Conservation (phyloP, 2,113 vertebrate species). For the Henicopernis longicauda region DNA sequence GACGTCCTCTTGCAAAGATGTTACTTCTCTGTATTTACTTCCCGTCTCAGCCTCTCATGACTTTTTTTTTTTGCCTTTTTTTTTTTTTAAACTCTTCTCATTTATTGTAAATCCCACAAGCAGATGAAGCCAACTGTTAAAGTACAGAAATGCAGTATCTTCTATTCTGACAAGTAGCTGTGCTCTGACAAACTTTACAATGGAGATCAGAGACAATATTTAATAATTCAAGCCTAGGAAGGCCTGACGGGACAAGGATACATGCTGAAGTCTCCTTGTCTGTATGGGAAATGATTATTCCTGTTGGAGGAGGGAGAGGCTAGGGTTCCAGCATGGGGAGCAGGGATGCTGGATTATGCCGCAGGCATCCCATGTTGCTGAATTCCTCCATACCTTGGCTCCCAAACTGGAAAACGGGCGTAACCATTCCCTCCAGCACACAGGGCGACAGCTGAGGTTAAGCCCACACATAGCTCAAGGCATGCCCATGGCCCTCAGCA, state of each 20-base stretch:
- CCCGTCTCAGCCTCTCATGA: background rate
- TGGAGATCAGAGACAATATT: background rate
- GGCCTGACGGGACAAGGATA: background rate
- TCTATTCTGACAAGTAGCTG: background rate
- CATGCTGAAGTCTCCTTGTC: background rate
- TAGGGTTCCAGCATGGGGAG: background rate
- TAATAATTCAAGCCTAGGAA: slow-evolving; percentile 9
- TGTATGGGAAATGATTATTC: background rate
- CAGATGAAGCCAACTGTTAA: background rate
- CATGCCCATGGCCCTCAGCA: background rate
- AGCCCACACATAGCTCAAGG: background rate
- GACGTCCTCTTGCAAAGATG: background rate
- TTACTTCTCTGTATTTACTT: background rate
- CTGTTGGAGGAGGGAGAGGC: background rate
- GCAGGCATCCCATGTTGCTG: accelerated
- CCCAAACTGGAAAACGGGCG: accelerated
- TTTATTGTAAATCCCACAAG: background rate
- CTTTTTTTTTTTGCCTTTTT: background rate
- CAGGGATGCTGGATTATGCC: background rate
- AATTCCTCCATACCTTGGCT: background rate
- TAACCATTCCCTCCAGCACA: background rate
- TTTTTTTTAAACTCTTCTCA: background rate
- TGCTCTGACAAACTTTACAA: background rate
- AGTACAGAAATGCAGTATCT: background rate
- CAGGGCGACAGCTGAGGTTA: background rate